phyloP scores from a whole-genome alignment of 2,113 vertebrate genomes.

The Chlorodrepanis virens region DNA sequence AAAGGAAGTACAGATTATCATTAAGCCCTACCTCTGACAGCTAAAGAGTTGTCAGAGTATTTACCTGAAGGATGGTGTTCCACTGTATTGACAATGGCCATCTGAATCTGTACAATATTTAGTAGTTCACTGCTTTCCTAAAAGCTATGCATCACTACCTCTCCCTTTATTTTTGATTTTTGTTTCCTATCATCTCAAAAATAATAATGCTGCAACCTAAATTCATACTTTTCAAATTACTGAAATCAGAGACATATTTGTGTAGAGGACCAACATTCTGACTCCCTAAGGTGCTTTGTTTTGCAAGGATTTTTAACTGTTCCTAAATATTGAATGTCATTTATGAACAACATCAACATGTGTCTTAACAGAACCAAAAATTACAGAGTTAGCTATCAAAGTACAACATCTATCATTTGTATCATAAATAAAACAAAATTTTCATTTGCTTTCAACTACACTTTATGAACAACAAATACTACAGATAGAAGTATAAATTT shows the following conservation, averaged over 20 bases:
- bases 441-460: neutral
- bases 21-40: neutral
- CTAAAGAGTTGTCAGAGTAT: neutral
- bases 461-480: neutral
- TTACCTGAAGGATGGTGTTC: neutral
- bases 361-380: neutral
- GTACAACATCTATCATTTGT: neutral
- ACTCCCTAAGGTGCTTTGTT: neutral
- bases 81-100: neutral
- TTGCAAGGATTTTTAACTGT: neutral
- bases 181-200: neutral
- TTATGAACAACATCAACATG: neutral
- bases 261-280: neutral
- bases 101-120: neutral
- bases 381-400: neutral
- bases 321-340: neutral
- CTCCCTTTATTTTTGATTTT: neutral
- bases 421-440: neutral
- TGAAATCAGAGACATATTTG: neutral
- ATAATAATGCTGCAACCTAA: neutral
- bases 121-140: neutral
- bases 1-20: neutral
- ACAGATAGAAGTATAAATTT: neutral
- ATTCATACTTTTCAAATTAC: neutral
- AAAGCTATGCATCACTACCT: neutral